Evolutionary conservation across 2,113 vertebrate genomes (phyloP).

Genomic region (Ammodytes marinus): DNA sequence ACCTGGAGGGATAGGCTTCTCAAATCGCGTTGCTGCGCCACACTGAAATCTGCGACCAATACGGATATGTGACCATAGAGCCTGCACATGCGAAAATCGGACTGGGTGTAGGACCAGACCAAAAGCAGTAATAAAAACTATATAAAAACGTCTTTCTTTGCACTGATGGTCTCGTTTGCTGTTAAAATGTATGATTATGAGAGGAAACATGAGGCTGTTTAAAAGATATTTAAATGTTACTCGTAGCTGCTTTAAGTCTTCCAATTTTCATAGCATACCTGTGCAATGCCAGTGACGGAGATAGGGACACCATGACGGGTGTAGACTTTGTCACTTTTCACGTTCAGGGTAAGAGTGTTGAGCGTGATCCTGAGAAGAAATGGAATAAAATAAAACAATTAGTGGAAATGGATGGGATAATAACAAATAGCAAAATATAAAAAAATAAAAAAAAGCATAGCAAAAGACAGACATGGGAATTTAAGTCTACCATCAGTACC

Average conservation of each 20-base stretch:
- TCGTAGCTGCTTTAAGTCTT: not conserved
- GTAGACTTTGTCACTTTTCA: constrained; percentile 96
- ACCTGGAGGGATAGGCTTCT: no score
- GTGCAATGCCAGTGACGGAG: constrained; percentile 95
- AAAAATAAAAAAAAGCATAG: constrained; percentile 27
- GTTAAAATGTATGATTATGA: no score
- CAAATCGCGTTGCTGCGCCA: no score
- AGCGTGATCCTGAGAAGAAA: constrained; percentile 88
- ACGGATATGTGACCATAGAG: no score
- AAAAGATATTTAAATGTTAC: no score
- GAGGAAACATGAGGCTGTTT: no score
- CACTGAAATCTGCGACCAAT: no score
- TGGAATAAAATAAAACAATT: not conserved
- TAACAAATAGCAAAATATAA: constrained; percentile 53
- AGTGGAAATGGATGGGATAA: not conserved
- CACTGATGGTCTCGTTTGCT: no score
- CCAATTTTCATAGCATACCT: constrained; percentile 80
- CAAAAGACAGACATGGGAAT: not conserved
- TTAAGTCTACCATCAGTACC: not conserved
- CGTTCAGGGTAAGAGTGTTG: constrained; percentile 94
- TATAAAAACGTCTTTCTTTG: no score
- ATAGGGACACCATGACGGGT: constrained; percentile 95
- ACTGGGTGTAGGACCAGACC: no score
- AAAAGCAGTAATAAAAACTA: no score
- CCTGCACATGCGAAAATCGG: no score